These are phyloP conservation scores for Xylocopa sonorina DNA, from an alignment of 1,140 invertebrate genomes.

Conservation along the genomic window DNA sequence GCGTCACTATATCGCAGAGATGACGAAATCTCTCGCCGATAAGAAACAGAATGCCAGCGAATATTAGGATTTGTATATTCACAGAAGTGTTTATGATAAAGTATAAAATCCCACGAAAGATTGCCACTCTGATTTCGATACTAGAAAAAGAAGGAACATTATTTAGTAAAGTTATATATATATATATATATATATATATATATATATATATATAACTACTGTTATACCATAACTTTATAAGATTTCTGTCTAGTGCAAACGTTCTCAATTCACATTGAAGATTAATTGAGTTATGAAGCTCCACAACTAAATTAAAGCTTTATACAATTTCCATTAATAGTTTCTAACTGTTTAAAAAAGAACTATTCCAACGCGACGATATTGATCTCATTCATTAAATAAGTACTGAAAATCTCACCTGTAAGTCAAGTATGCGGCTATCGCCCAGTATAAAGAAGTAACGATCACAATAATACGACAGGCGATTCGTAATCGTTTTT, in stretches of 20 bases:
- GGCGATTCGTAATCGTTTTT: neutral
- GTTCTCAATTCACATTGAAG: neutral
- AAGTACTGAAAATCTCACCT: constrained; percentile 40
- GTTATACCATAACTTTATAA: neutral
- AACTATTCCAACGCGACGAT: neutral
- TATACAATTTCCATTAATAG: neutral
- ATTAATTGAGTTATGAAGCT: neutral
- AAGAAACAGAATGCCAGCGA: constrained; percentile 54
- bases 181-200: neutral
- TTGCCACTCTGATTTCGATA: constrained; percentile 32
- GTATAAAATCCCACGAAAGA: constrained; percentile 57
- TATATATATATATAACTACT: too few species aligned
- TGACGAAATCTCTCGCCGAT: constrained; percentile 53
- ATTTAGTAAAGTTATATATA: neutral
- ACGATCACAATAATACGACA: constrained; percentile 21
- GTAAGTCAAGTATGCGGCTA: constrained; percentile 52
- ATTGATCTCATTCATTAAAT: neutral
- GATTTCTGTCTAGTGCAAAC: neutral
- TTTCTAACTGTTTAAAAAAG: neutral
- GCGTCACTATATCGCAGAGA: constrained; percentile 43
- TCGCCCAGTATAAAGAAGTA: constrained; percentile 48
- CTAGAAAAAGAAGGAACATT: constrained; percentile 27
- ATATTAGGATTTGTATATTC: constrained; percentile 62
- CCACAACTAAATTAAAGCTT: neutral
- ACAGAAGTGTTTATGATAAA: constrained; percentile 50